Evolutionary conservation across 2,888 invertebrate genomes (phyloP).

Genomic region (Tetropium fuscum): DNA sequence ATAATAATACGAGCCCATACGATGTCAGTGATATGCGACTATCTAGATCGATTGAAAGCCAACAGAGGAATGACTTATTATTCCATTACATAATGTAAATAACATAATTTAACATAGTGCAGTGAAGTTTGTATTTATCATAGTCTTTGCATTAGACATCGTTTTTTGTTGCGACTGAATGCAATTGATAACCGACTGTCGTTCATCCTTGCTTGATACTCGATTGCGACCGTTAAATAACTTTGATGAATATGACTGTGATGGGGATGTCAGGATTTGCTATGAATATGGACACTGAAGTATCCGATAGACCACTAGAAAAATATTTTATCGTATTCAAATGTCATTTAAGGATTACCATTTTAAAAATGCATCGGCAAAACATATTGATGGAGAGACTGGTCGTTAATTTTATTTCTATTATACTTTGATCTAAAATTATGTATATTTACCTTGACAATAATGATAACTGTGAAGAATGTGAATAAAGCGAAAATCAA

Average conservation of each 20-base stretch:
- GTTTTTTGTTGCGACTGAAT: conserved; percentile 19
- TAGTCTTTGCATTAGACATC: conserved; percentile 30
- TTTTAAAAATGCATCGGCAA: too few relatives aligned
- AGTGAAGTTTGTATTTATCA: conserved; percentile 35
- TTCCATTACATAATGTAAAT: conserved; percentile 42
- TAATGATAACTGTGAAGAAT: too few relatives aligned
- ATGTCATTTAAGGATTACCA: too few relatives aligned
- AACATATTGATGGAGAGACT: too few relatives aligned
- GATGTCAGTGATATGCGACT: conserved; percentile 24
- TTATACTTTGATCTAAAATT: too few relatives aligned
- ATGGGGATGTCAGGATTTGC: not conserved
- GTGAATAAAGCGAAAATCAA: too few relatives aligned
- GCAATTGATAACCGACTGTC: conserved; percentile 34
- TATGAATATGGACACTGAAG: too few relatives aligned
- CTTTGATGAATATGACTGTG: conserved; percentile 20
- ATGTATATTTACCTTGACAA: too few relatives aligned
- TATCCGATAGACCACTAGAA: too few relatives aligned
- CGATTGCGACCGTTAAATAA: conserved; percentile 23
- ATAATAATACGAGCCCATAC: conserved; percentile 6
- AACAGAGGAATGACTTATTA: conserved; percentile 39
- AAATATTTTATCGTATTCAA: too few relatives aligned
- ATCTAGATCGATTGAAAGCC: conserved; percentile 38
- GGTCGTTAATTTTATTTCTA: too few relatives aligned
- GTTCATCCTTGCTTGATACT: conserved; percentile 13
- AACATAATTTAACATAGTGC: conserved; percentile 37